Percentiles rank a stretch among this genome's conserved stretches.
phyloP scores from a whole-genome alignment of 2,888 invertebrate species.

The Sarcophaga carnaria region DNA sequence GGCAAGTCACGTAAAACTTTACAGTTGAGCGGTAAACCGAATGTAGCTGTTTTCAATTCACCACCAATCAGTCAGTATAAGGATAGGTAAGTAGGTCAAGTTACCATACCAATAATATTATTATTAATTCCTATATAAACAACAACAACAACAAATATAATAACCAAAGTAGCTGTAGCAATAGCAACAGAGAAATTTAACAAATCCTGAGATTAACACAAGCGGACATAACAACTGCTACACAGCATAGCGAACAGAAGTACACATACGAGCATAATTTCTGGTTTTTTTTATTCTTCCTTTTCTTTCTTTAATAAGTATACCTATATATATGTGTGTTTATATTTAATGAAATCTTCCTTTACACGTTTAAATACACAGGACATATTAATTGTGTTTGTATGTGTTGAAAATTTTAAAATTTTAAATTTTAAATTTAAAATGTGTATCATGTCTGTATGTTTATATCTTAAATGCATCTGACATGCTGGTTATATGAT shows the following conservation, averaged over 20 bases:
- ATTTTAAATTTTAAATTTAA: too few species aligned
- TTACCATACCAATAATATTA: slow-evolving; percentile 32
- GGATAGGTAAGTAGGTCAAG: slow-evolving; percentile 79
- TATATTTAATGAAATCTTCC: too few species aligned
- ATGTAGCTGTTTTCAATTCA: slow-evolving; percentile 86
- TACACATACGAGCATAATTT: not conserved
- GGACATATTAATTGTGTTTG: not conserved
- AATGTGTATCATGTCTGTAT: not conserved
- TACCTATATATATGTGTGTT: not conserved
- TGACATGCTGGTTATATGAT: not conserved
- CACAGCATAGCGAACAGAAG: not conserved
- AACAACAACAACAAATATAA: too few species aligned
- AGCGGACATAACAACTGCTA: not conserved
- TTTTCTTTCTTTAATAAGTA: not conserved
- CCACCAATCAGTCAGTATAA: slow-evolving; percentile 84
- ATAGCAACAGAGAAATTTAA: slow-evolving; percentile 29
- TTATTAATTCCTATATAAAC: not conserved
- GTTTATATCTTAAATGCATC: not conserved
- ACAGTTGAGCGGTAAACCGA: slow-evolving; percentile 86
- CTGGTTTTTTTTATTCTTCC: too few species aligned
- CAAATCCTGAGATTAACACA: slow-evolving; percentile 39
- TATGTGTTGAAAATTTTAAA: not conserved
- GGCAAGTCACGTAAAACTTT: slow-evolving; percentile 86
- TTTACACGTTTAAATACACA: too few species aligned
- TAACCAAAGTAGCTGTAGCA: too few species aligned